phyloP scores from a whole-genome alignment of 2,797 vertebrate species.

The Mus minutoides region DNA sequence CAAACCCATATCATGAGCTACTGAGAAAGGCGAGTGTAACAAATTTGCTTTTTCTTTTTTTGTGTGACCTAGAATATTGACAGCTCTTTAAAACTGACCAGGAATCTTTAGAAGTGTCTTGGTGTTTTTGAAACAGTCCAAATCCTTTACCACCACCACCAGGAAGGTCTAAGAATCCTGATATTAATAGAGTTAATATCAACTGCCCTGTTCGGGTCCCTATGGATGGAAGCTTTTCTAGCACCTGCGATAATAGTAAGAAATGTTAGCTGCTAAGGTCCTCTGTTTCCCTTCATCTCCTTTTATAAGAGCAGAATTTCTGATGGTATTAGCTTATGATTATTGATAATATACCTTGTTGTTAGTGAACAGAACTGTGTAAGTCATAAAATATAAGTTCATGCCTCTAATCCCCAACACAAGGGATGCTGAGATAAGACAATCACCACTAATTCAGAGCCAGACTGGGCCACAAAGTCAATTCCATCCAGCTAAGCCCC shows the following conservation, averaged over 20 bases:
- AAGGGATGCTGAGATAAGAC: not conserved
- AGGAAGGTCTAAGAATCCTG: not conserved
- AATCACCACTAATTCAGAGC: not conserved
- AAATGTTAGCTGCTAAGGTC: constrained; percentile 14
- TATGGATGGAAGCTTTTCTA: not conserved
- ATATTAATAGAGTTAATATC: not conserved
- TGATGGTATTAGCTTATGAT: constrained; percentile 19
- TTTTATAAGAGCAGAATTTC: not conserved
- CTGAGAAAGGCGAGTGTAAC: constrained; percentile 6
- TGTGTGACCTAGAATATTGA: not conserved
- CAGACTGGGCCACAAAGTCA: not conserved
- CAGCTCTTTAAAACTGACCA: not conserved
- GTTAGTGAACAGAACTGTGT: constrained; percentile 29
- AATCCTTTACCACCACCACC: not conserved
- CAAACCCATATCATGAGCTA: not conserved
- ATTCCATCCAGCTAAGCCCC: not conserved
- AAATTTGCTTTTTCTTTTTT: not conserved
- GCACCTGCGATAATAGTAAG: not conserved
- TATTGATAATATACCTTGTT: not conserved
- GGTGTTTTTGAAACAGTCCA: not conserved
- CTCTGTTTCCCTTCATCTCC: not conserved
- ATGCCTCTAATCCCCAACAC: not conserved
- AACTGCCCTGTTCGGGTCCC: not conserved
- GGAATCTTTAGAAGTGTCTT: constrained; percentile 5
- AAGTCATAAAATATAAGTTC: not conserved